These are phyloP conservation scores for Eremobia ochroleuca DNA, from an alignment of 2,888 invertebrate genomes.

Conservation along the genomic window DNA sequence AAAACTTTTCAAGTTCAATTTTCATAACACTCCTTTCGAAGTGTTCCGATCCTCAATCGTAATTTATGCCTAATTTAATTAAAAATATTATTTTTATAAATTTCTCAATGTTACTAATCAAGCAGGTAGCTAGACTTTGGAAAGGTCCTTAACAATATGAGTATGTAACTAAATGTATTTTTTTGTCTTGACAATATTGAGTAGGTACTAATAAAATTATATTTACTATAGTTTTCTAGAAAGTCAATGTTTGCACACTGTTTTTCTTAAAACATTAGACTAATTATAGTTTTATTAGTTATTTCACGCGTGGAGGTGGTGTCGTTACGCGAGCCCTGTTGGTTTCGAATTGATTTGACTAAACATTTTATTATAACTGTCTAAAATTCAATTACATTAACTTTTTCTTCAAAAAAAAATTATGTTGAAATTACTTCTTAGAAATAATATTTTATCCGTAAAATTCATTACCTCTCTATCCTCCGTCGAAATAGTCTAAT, in stretches of 20 bases:
- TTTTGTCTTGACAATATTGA: conserved; percentile 22
- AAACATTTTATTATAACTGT: conserved; percentile 4
- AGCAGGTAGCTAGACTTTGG: conserved; percentile 54
- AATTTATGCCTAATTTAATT: conserved; percentile 55
- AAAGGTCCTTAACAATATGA: conserved; percentile 56
- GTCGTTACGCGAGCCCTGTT: conserved; percentile 9
- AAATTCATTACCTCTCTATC: conserved; percentile 38
- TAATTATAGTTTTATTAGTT: conserved; percentile 21
- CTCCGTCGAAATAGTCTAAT: conserved; percentile 36
- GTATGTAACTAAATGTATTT: conserved; percentile 38
- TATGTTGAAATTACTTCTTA: conserved; percentile 3
- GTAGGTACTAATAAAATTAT: conserved; percentile 31
- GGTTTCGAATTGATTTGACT: conserved; percentile 12
- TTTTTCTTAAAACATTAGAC: conserved; percentile 10
- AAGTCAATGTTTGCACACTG: background rate
- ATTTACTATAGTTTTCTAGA: conserved; percentile 14
- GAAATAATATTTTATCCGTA: conserved; percentile 48
- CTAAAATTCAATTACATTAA: conserved; percentile 21
- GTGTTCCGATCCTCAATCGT: conserved; percentile 39
- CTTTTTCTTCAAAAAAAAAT: background rate
- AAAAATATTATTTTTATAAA: conserved; percentile 47
- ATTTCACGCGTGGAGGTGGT: conserved; percentile 10
- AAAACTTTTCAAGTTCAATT: conserved; percentile 66
- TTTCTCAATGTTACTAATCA: conserved; percentile 32
- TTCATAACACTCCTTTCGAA: conserved; percentile 36